Percentiles rank a stretch among this genome's conserved stretches.
Conservation (phyloP, 2,113 vertebrate genomes). For the Ahaetulla prasina region DNA sequence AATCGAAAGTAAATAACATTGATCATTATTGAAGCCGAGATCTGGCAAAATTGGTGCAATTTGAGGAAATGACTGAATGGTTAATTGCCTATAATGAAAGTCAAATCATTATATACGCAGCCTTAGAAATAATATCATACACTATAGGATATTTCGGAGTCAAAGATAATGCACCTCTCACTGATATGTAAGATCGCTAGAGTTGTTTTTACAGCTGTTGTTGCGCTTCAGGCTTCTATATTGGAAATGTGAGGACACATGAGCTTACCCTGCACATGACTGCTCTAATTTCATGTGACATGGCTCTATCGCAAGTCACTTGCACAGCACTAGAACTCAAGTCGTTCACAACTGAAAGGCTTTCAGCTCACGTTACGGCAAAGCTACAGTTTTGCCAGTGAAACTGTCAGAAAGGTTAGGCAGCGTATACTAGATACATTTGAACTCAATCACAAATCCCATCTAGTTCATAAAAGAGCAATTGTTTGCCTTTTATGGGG, state of each 20-base stretch:
- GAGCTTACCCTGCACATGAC: not conserved
- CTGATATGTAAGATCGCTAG: not conserved
- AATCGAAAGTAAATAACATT: not conserved
- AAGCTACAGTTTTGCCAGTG: constrained; percentile 1
- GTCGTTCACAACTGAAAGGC: not conserved
- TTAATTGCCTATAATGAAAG: not conserved
- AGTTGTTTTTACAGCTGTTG: not conserved
- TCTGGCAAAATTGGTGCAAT: not conserved
- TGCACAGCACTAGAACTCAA: not conserved
- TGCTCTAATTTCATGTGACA: not conserved
- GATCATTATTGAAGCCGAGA: not conserved
- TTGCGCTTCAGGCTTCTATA: constrained; percentile 1
- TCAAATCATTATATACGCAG: not conserved
- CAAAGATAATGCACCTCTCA: not conserved
- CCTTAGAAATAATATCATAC: not conserved
- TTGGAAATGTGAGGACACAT: not conserved
- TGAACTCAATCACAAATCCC: not conserved
- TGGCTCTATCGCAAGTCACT: constrained; percentile 33
- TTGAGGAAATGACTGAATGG: not conserved
- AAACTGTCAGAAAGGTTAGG: not conserved
- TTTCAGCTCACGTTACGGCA: not conserved
- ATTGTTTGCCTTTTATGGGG: not conserved
- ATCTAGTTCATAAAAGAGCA: not conserved
- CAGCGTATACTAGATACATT: constrained; percentile 8
- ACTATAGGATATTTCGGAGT: not conserved